Evolutionary conservation across 1,140 invertebrate genomes (phyloP).

Genomic region (Adelges cooleyi): DNA sequence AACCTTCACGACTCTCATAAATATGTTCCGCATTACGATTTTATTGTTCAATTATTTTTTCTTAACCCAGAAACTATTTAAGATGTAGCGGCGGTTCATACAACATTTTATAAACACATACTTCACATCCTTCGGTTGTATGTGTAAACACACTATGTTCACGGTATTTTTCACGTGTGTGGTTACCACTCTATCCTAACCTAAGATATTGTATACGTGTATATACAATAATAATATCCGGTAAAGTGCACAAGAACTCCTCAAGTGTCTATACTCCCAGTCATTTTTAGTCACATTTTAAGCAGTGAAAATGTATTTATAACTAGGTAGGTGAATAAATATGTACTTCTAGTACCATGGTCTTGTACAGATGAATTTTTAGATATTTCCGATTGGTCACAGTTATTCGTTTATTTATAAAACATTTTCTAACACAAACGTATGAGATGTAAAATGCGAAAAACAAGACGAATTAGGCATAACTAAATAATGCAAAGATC

Average conservation of each 20-base stretch:
- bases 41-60: conserved; percentile 18
- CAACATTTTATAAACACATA: conserved; percentile 3
- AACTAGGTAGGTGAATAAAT: no score
- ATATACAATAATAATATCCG: neutral
- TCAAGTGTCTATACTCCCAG: conserved; percentile 3
- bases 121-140: conserved; percentile 1
- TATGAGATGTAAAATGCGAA: no score
- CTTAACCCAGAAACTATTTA: conserved; percentile 4
- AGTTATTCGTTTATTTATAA: no score
- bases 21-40: conserved; percentile 15
- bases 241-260: neutral
- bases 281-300: neutral
- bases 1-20: neutral
- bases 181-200: neutral
- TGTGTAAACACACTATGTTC: neutral
- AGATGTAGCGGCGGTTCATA: neutral
- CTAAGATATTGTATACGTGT: neutral
- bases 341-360: no score
- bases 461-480: no score
- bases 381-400: no score
- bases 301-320: no score
- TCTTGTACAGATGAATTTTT: no score
- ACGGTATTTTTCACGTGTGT: conserved; percentile 3
- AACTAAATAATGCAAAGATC: no score
- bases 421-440: no score